Base-by-base conservation (phyloP, 2,797 vertebrate species). In the Channallabes apus region DNA sequence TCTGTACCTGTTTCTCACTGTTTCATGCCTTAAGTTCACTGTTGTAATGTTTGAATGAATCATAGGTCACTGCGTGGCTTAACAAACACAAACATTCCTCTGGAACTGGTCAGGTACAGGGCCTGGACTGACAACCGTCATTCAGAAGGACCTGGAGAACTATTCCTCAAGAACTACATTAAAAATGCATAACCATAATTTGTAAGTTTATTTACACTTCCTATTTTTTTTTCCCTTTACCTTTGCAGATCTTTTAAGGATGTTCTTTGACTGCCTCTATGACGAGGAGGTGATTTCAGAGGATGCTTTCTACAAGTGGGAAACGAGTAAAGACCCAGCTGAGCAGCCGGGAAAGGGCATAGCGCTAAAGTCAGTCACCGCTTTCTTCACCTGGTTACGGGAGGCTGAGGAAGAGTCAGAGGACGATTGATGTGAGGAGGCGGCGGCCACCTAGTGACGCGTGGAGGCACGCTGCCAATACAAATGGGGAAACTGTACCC, bases 231-330 rank as follows among this genome's bases (percentile, higher is more conserved):
- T 32, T 32, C 41, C 18, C 46, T 46, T 75, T 14, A 17, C 62
- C 32, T 11, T 24, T 67, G 32, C 94, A 99, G 98, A 99, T 93
- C 90, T 99, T 86, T 94, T 99, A 80, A 96, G 97, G 93, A 99
- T 99, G 97, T 99, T 99, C 93, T 99, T 99, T 46, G 98, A 99
- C 89, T 99, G 97, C 94, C 96, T 99, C 80, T 99, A 99, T 14
- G 98, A 99, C 0, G 98, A 99, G 93, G 98, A 99, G 90, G 97
- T 99, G 35, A 99, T 99, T 91, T 99, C 98, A 0, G 98, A 99
- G 93, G 98, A 99, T 20, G 97, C 98, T 86, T 99, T 99, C 94
- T 99, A 98, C 94, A 97, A 95, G 82, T 99, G 98, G 98, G 98
- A 99, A 84, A 93, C 94, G 77, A 98, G 98, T 95, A 98, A 97